Base-by-base conservation (phyloP, 2,888 invertebrate species). In the Schrankia costaestrigalis region DNA sequence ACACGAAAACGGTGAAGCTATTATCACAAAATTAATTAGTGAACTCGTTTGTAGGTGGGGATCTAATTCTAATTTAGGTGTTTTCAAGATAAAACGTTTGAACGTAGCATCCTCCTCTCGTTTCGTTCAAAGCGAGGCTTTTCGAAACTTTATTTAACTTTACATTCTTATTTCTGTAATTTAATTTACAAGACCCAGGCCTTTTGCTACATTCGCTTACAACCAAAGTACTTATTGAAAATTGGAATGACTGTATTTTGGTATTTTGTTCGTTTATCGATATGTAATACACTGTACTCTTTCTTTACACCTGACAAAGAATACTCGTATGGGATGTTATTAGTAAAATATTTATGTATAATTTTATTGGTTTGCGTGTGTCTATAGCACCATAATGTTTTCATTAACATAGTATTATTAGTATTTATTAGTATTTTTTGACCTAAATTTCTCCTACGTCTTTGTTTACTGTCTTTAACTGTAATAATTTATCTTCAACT, bases 21-120 rank as follows among this genome's bases (percentile, higher is more conserved):
- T 70, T 75, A 71, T 65, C 66, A 59, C 61, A 57, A 71, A 73
- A 74, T 72, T 75, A 76, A 76, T 75, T 75, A 73, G 71, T 58
- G 48, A 67, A 70, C 68, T 70, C 67, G 60, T 73, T 71, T 68
- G 71, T 66, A 66, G 62, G 52, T 56, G 46, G 50, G 57, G 64
- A 65, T 71, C 68, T 71, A 66, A 73, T 69, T 74, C 67, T 66
- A 74, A 73, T 70, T 75, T 67, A 69, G 57, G 56, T 60, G 55
- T 71, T 67, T 64, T 46, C 49, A 35, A 59, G 56, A 56, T 69
- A 66, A 65, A 65, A 52, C 58, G 59, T 62, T 66, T 46, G 45
- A 44, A 58, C 35, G 46, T 35, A 36, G 41, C 43, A 34, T 41
- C 30, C 46, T 41, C 50, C 50, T 55, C 53, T 53, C 50, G 50